Conservation (phyloP, 2,113 vertebrate genomes). For the Lasiurus cinereus region DNA sequence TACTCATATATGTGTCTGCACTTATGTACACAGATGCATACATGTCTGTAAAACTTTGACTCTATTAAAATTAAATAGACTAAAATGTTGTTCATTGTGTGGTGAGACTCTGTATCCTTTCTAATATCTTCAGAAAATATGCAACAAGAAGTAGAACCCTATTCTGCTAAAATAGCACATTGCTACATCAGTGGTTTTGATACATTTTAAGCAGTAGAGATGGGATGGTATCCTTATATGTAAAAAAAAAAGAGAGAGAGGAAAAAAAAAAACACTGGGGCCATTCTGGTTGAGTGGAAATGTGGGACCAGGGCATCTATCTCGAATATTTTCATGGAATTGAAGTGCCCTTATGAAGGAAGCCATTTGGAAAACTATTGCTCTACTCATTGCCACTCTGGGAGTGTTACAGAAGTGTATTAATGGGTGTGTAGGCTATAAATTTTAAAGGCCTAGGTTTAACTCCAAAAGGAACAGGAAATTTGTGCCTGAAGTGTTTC, state of each 20-base stretch:
- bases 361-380: not conserved
- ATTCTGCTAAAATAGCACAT: not conserved
- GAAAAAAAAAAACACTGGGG: not conserved
- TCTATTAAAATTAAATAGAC: conserved; percentile 29
- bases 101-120: not conserved
- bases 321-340: not conserved
- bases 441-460: conserved; percentile 40
- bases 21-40: rapidly evolving
- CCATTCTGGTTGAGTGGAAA: not conserved
- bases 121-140: not conserved
- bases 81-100: not conserved
- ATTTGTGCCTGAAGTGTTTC: conserved; percentile 20
- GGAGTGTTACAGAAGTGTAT: not conserved
- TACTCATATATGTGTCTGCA: not conserved
- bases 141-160: not conserved
- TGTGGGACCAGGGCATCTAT: not conserved
- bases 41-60: not conserved
- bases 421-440: not conserved
- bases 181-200: not conserved
- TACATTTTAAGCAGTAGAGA: conserved; percentile 3
- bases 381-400: not conserved
- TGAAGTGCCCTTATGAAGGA: not conserved
- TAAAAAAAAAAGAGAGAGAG: not conserved
- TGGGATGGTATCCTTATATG: not conserved
- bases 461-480: conserved; percentile 22